Percentiles rank a stretch among this genome's conserved stretches.
phyloP scores from a whole-genome alignment of 1,140 invertebrate species.

The Elymnias hypermnestra region DNA sequence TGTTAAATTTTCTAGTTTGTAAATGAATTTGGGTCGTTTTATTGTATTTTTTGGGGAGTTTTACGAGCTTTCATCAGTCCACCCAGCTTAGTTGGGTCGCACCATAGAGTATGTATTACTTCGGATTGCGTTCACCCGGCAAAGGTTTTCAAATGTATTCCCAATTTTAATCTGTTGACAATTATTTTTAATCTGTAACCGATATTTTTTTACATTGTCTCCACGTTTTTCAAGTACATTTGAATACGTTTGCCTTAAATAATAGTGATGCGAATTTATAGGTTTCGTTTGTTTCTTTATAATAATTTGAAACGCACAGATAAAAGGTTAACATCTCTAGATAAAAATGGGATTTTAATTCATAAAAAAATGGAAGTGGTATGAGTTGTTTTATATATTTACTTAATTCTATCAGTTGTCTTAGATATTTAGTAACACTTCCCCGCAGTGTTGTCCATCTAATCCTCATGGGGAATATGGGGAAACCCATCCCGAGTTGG shows the following conservation, averaged over 20 bases:
- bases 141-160: constrained; percentile 22
- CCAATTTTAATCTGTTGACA: constrained; percentile 12
- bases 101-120: constrained; percentile 16
- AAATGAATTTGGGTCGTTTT: constrained; percentile 40
- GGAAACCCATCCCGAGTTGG: too few relatives aligned
- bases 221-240: constrained; percentile 3
- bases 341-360: too few relatives aligned
- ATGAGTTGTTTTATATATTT: too few relatives aligned
- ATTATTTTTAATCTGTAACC: constrained; percentile 6
- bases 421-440: too few relatives aligned
- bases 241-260: constrained; percentile 18
- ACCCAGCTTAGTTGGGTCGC: constrained; percentile 44
- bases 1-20: constrained; percentile 57
- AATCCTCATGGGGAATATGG: too few relatives aligned
- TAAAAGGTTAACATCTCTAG: too few relatives aligned
- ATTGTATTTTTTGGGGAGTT: constrained; percentile 30
- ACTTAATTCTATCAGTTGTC: too few relatives aligned
- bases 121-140: constrained; percentile 12
- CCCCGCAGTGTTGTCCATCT: too few relatives aligned
- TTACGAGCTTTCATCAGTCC: constrained; percentile 36
- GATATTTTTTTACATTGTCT: neutral
- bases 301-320: too few relatives aligned
- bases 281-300: neutral
- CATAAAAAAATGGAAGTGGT: too few relatives aligned
- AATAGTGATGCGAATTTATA: constrained; percentile 11